Conservation (phyloP, 1,140 invertebrate species). For the Adoxophyes honmai region DNA sequence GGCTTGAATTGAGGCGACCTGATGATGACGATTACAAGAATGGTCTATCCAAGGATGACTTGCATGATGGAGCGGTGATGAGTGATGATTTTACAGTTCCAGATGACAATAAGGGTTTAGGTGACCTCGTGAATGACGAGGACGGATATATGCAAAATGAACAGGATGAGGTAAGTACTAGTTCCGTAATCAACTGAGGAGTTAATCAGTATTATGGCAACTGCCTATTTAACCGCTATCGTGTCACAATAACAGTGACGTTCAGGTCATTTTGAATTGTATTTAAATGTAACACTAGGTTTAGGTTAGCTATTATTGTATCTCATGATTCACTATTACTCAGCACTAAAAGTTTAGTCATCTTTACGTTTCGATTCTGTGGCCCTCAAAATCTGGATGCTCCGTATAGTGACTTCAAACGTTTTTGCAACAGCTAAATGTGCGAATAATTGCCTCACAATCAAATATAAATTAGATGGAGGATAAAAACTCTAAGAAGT, state of each 20-base stretch:
- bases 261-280: too few relatives aligned
- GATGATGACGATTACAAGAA: constrained; percentile 33
- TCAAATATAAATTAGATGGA: constrained; percentile 8
- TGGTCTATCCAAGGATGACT: constrained; percentile 40
- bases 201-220: too few relatives aligned
- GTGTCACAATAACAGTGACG: too few relatives aligned
- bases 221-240: too few relatives aligned
- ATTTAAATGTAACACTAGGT: too few relatives aligned
- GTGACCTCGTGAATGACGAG: neutral
- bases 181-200: too few relatives aligned
- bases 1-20: constrained; percentile 53
- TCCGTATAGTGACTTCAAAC: neutral
- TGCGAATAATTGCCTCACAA: constrained; percentile 9
- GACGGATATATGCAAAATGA: constrained; percentile 2
- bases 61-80: constrained; percentile 19
- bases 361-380: too few relatives aligned
- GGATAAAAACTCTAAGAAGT: neutral
- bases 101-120: neutral
- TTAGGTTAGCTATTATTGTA: too few relatives aligned
- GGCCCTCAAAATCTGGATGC: too few relatives aligned
- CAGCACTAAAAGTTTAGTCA: too few relatives aligned
- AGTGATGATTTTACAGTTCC: constrained; percentile 22
- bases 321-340: too few relatives aligned
- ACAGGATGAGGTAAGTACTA: neutral
- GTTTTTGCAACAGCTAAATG: neutral